Conservation (phyloP, 1,140 invertebrate genomes). For the Dinoponera quadriceps region DNA sequence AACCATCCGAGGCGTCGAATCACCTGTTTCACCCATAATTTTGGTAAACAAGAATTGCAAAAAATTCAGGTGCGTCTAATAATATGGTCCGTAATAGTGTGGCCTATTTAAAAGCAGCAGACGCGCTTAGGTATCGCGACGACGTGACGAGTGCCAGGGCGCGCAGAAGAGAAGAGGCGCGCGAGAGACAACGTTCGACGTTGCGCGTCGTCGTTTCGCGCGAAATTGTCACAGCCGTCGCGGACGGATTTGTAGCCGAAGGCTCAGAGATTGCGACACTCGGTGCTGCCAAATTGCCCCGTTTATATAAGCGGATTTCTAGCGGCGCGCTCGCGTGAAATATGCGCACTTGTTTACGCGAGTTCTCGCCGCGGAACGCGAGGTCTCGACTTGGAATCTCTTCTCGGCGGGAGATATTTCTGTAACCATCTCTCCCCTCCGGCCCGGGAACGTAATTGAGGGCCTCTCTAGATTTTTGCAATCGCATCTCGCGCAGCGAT, state of each 20-base stretch:
- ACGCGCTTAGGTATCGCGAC: not conserved
- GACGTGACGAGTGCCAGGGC: not conserved
- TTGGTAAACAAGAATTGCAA: too few species aligned
- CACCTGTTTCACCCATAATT: too few species aligned
- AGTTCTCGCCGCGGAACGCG: not conserved
- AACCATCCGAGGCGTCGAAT: too few species aligned
- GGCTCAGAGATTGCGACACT: conserved; percentile 10
- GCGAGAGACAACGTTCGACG: not conserved
- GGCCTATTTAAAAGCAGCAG: not conserved
- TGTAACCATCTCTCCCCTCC: conserved; percentile 1
- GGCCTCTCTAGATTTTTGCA: not conserved
- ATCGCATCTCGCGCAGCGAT: not conserved
- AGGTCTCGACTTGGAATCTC: conserved; percentile 18
- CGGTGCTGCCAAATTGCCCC: conserved; percentile 36
- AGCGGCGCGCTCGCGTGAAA: conserved; percentile 5
- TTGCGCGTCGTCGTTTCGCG: conserved; percentile 14
- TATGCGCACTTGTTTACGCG: conserved; percentile 29
- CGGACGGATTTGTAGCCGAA: conserved; percentile 7
- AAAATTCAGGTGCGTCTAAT: too few species aligned
- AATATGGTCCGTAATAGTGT: too few species aligned
- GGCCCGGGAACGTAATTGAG: not conserved
- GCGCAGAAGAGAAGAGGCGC: not conserved
- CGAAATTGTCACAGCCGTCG: not conserved
- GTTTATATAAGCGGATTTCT: conserved; percentile 40
- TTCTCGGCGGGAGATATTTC: conserved; percentile 36